A percentile compares a stretch with the other conserved stretches of the same genome.
These are phyloP conservation scores for Protobothrops mucrosquamatus DNA, from an alignment of 2,113 vertebrate species.

Conservation along the genomic window DNA sequence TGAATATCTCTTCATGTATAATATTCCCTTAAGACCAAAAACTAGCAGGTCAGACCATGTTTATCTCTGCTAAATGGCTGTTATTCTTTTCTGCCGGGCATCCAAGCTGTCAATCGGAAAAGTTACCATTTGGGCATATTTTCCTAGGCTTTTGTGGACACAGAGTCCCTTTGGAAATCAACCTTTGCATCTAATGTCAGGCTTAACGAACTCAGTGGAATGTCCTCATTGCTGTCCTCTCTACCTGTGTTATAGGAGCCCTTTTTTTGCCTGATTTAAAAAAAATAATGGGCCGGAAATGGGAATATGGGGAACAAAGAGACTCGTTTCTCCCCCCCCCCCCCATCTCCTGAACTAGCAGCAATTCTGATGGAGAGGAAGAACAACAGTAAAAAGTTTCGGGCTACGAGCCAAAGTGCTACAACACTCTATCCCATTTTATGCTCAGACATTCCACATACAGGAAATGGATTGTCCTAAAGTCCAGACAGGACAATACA, in stretches of 20 bases:
- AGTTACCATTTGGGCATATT: background rate
- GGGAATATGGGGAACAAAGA: too few relatives aligned
- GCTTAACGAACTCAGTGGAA: background rate
- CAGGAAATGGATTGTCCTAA: slow-evolving; percentile 22
- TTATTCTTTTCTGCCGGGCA: background rate
- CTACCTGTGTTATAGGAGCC: background rate
- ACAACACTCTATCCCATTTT: slow-evolving; percentile 4
- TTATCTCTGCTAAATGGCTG: background rate
- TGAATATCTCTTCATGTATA: background rate
- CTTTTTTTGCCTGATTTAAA: background rate
- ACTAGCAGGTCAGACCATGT: background rate
- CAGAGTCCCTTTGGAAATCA: background rate
- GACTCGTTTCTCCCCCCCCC: background rate
- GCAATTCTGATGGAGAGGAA: background rate
- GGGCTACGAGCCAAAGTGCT: background rate
- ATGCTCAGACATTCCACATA: background rate
- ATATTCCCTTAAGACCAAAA: background rate
- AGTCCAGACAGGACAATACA: slow-evolving; percentile 31
- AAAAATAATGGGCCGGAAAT: too few relatives aligned
- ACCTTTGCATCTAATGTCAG: background rate
- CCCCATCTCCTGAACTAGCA: background rate
- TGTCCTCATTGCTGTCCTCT: background rate
- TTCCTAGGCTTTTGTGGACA: background rate
- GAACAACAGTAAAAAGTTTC: background rate
- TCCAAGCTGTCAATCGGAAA: background rate